Conservation (phyloP, 2,113 vertebrate genomes). For the Anarhynchus alexandrinus region DNA sequence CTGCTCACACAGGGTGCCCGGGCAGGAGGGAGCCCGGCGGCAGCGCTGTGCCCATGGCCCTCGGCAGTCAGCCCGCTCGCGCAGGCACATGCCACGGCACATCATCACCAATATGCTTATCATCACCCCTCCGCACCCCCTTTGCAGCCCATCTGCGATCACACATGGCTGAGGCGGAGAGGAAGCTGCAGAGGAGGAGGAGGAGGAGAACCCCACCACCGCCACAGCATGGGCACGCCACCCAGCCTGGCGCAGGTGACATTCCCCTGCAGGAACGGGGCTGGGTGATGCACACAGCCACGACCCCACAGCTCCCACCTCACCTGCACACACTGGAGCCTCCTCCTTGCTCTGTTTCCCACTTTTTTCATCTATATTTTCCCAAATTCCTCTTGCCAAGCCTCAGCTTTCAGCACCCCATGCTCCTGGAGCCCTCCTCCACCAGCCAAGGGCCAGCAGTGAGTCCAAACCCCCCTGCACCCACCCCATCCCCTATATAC, state of each 20-base stretch:
- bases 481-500: neutral
- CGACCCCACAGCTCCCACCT: neutral
- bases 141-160: neutral
- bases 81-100: fast-evolving
- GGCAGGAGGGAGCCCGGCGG: neutral
- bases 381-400: too few relatives aligned
- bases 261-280: fast-evolving
- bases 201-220: neutral
- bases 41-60: fast-evolving
- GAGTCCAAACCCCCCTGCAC: fast-evolving
- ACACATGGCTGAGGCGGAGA: neutral
- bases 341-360: neutral
- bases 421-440: fast-evolving
- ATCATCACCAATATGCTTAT: neutral
- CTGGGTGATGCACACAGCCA: fast-evolving
- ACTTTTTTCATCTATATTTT: fast-evolving
- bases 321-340: fast-evolving
- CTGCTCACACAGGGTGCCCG: fast-evolving
- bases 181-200: neutral
- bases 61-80: fast-evolving
- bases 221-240: fast-evolving
- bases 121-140: fast-evolving
- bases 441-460: neutral
- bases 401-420: fast-evolving
- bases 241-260: neutral